Base-by-base conservation (phyloP, 2,113 vertebrate genomes). In the Dicaeum eximium region DNA sequence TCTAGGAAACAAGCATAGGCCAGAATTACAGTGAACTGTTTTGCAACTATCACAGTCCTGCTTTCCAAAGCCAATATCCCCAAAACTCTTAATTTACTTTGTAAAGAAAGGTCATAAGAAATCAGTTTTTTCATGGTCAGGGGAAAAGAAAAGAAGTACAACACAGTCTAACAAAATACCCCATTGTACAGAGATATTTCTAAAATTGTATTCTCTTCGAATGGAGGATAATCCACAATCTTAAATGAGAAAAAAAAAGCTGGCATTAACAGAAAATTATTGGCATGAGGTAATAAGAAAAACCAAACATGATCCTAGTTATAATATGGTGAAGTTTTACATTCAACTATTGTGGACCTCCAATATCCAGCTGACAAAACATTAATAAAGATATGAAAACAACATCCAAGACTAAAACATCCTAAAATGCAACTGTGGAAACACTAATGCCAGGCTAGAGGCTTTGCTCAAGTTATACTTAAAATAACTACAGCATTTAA, bases 51-150 rank as follows among this genome's bases (percentile, higher is more conserved):
- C n/a, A 69, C 15, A 45, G 11, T 18, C 19, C 24, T 37, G 24
- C 40, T 66, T 89, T 80, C 45, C 58, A 61, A 15, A 47, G 33
- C 10, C 42, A 89, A 45, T 0, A 3, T 18, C 77, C 10, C 5
- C 22, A 37, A 66, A 35, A 6, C 4, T 22, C n/a, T 67, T 42
- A 1, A 19, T 25, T 73, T 80, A 48, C 30, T 91, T 44, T 1
- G 3, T 19, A 82, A 88, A 73, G 35, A 7, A 86, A 62, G 7
- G 21, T 77, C 53, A 47, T 6, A 7, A 47, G 21, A 85, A 92
- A 93, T 24, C 1, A 0, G 6, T 17, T 13, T 71, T 61, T 56
- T 72, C 4, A 1, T 3, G 1, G 42, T 64, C 18, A 45, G 5
- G 13, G 18, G 1, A 64, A 75, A 71, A 62, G 5, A 38, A 69